A percentile compares a stretch with the other conserved stretches of the same genome.
These are phyloP conservation scores for Micronycteris hirsuta DNA, from an alignment of 2,113 vertebrate genomes.

Conservation along the genomic window DNA sequence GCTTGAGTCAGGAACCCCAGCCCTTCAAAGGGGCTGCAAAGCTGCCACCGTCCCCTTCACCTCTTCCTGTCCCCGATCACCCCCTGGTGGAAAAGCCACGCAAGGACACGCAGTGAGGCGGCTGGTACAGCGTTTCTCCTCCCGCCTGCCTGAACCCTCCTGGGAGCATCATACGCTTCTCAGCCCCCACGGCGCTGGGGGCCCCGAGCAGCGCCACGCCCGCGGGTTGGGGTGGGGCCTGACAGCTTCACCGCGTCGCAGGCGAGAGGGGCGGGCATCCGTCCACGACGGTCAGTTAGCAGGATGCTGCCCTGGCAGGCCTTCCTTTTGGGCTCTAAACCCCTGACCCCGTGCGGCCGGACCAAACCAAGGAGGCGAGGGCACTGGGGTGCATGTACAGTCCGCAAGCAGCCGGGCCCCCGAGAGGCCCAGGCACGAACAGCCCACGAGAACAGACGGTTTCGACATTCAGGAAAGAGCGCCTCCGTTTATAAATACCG, in stretches of 20 bases:
- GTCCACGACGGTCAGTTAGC: no score
- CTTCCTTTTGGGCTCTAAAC: neutral
- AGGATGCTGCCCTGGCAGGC: neutral
- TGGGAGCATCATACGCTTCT: fast-evolving
- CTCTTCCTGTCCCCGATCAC: neutral
- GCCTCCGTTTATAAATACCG: neutral
- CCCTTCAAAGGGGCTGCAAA: neutral
- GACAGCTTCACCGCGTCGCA: neutral
- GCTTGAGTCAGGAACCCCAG: neutral
- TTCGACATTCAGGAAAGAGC: neutral
- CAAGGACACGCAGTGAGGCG: neutral
- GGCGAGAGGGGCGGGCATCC: neutral
- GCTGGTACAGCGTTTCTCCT: neutral
- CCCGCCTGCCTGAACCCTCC: neutral
- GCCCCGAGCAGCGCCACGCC: neutral
- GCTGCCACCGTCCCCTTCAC: neutral
- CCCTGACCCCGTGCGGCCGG: neutral
- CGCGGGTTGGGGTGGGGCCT: neutral
- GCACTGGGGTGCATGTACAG: neutral
- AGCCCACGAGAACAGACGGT: no score
- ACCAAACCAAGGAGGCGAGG: neutral
- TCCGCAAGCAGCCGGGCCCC: neutral
- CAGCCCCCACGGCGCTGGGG: neutral
- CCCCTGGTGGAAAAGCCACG: neutral
- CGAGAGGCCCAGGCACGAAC: no score